Percentiles rank a stretch among this genome's conserved stretches.
phyloP scores from a whole-genome alignment of 23 tunicate species.

The Styela clava region DNA sequence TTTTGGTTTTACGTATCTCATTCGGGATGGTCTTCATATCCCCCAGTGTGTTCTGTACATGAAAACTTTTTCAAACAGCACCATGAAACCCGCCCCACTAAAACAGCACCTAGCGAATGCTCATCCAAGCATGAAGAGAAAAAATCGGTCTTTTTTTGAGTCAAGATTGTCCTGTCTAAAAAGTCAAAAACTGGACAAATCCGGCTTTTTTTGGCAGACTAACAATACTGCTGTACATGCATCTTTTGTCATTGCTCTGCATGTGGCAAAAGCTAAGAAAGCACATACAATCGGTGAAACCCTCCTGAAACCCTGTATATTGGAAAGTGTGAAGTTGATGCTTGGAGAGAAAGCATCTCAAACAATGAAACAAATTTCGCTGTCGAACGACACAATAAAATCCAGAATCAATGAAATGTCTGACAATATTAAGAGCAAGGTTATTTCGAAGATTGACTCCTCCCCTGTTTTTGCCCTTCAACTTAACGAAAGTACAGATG shows the following conservation, averaged over 20 bases:
- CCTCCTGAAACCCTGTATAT: conserved; percentile 24
- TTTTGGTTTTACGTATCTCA: no score
- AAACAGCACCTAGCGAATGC: no score
- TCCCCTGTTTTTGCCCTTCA: conserved; percentile 32
- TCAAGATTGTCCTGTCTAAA: no score
- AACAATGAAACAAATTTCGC: no score
- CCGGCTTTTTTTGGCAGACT: no score
- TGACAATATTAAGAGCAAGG: conserved; percentile 19
- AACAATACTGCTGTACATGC: neutral
- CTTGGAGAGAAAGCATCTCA: conserved; percentile 32
- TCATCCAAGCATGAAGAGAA: no score
- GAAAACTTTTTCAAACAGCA: no score
- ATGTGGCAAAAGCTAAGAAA: neutral
- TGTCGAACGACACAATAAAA: conserved; percentile 12
- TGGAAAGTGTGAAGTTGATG: conserved; percentile 42
- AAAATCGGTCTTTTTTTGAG: no score
- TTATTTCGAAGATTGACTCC: neutral
- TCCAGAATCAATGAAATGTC: conserved; percentile 13
- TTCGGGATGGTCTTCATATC: no score
- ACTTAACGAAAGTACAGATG: conserved; percentile 37
- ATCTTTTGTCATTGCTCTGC: neutral
- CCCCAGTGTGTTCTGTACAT: no score
- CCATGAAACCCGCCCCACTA: no score
- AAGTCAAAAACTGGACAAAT: no score
- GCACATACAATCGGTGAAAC: conserved; percentile 25